Conservation (phyloP, 2,797 vertebrate species). For the Catamblyrhynchus diadema region DNA sequence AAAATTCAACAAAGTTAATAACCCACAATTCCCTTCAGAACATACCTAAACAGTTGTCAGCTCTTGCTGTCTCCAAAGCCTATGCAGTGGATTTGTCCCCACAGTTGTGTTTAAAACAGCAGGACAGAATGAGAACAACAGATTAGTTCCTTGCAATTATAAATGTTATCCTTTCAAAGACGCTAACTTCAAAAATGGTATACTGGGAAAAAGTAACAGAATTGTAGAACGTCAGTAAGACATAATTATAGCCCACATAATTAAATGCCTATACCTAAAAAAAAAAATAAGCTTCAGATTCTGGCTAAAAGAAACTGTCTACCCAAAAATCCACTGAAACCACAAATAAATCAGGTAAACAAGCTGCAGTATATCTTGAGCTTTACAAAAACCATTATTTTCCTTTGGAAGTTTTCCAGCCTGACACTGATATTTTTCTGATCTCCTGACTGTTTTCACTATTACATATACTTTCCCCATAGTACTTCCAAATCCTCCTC, state of each 20-base stretch:
- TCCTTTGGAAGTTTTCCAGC: not conserved
- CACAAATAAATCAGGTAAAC: not conserved
- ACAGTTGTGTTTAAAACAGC: slow-evolving; percentile 57
- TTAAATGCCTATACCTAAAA: not conserved
- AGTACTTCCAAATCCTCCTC: not conserved
- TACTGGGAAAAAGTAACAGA: not conserved
- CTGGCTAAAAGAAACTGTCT: not conserved
- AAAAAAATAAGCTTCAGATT: not conserved
- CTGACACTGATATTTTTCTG: not conserved
- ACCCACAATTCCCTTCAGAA: slow-evolving; percentile 42
- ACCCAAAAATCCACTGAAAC: not conserved
- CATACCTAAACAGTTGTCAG: slow-evolving; percentile 57
- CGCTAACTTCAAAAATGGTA: not conserved
- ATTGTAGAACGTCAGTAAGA: not conserved
- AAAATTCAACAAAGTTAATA: slow-evolving; percentile 53
- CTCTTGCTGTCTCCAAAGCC: slow-evolving; percentile 58
- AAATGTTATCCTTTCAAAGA: slow-evolving; percentile 38
- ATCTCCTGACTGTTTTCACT: not conserved
- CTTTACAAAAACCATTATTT: not conserved
- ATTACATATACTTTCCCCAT: not conserved
- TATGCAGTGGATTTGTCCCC: slow-evolving; percentile 53
- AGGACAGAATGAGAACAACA: slow-evolving; percentile 59
- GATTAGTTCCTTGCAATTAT: slow-evolving; percentile 51
- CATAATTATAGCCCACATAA: not conserved
- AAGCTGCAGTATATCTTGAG: not conserved